Evolutionary conservation across 2,113 vertebrate genomes (phyloP).

Genomic region (Glaucidium brasilianum): DNA sequence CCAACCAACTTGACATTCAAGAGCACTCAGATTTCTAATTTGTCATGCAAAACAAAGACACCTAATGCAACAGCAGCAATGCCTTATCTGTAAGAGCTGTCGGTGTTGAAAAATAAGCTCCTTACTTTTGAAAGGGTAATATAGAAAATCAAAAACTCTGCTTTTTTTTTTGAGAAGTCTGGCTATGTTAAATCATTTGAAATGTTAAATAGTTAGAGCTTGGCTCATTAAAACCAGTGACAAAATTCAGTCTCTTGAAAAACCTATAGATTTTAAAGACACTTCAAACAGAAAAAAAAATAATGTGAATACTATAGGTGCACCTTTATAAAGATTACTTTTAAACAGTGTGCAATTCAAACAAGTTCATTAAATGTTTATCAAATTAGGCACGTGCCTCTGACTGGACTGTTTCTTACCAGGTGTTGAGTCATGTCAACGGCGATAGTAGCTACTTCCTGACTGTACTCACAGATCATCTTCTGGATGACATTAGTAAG

Average conservation of each 20-base stretch:
- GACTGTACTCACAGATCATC: slow-evolving; percentile 97
- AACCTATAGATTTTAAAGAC: neutral
- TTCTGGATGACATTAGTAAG: slow-evolving; percentile 96
- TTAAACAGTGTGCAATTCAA: neutral
- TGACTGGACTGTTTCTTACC: slow-evolving; percentile 72
- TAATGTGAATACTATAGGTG: neutral
- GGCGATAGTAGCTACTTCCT: slow-evolving; percentile 90
- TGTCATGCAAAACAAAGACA: neutral
- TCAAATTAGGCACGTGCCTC: neutral
- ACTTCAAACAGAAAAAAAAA: neutral
- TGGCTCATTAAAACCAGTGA: neutral
- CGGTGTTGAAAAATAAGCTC: neutral
- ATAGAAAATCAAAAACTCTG: neutral
- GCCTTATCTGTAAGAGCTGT: neutral
- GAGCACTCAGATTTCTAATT: neutral
- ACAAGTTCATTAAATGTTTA: neutral
- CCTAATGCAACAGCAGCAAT: neutral
- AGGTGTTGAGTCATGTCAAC: slow-evolving; percentile 95
- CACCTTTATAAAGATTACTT: neutral
- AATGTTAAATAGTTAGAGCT: neutral
- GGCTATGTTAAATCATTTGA: neutral
- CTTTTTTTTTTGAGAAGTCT: neutral
- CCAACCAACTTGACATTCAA: neutral
- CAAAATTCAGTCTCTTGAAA: neutral
- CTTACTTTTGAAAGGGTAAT: neutral